phyloP scores from a whole-genome alignment of 2,888 invertebrate genomes.

The Aphodius granarius region DNA sequence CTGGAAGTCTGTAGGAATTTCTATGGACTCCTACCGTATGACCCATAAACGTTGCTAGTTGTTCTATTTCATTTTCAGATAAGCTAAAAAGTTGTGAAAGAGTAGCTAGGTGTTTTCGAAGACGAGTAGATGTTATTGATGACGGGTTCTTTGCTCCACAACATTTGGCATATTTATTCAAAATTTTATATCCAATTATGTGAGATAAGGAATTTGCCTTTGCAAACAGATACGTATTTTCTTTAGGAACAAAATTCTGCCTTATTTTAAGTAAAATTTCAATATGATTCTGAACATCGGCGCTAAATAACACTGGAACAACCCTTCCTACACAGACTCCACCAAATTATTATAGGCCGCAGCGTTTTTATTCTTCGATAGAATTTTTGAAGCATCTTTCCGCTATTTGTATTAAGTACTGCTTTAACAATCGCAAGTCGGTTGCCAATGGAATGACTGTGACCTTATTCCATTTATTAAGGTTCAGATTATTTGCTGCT shows the following conservation, averaged over 20 bases:
- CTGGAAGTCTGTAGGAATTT: constrained; percentile 33
- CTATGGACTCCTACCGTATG: constrained; percentile 33
- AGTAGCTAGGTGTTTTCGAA: constrained; percentile 39
- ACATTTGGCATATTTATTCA: constrained; percentile 31
- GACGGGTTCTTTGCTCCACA: constrained; percentile 35
- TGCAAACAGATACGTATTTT: constrained; percentile 20
- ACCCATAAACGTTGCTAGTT: constrained; percentile 39
- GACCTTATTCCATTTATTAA: constrained; percentile 31
- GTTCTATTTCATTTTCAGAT: constrained; percentile 35
- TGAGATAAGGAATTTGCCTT: constrained; percentile 16
- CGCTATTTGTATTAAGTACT: constrained; percentile 21
- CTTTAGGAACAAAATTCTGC: constrained; percentile 6
- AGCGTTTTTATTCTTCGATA: too few relatives aligned
- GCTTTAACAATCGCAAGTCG: constrained; percentile 28
- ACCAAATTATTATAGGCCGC: too few relatives aligned
- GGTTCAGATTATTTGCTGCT: constrained; percentile 22
- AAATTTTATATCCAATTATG: constrained; percentile 35
- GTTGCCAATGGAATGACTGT: constrained; percentile 26
- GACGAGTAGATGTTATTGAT: constrained; percentile 34
- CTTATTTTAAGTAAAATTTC: constrained; percentile 14
- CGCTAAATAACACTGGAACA: constrained; percentile 27
- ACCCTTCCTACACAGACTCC: constrained; percentile 11
- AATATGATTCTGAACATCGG: constrained; percentile 23
- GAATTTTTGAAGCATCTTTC: background rate
- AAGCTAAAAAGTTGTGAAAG: constrained; percentile 37